Evolutionary conservation across 2,888 invertebrate genomes (phyloP), one percentile per base, ranked within the genome.

Genomic region (Cordilura impudica): DNA sequence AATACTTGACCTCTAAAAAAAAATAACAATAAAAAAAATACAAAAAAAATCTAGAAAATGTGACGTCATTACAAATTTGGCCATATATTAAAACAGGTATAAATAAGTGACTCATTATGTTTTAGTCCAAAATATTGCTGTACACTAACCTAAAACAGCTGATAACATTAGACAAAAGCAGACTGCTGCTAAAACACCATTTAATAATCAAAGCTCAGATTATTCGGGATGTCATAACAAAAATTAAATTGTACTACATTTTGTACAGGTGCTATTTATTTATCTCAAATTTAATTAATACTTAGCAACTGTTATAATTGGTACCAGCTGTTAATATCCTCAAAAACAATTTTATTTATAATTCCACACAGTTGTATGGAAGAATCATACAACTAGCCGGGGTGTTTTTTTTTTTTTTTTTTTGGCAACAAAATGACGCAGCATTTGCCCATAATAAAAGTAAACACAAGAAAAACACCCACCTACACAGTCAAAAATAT

Each of bases 21-120:
- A n/a, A n/a, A n/a, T n/a, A n/a, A n/a, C n/a, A n/a, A n/a, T 21
- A 35, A 23, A 35, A 39, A 18, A 8, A 19, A 45, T 43, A 14
- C 12, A 39, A 51, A 61, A 6, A 14, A 56, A 43, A 60, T 26
- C 18, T 21, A 39, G 8, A 16, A 53, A 63, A 70, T 49, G 49
- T 73, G 39, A 73, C 72, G 72, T 73, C 72, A 73, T 65, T 39
- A 56, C 49, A 61, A 60, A 53, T 21, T 61, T 61, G 60, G 43
- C 31, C 56, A 49, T 29, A 35, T 3, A 56, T 14, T 29, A 63
- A 65, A 21, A 8, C 45, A 67, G 29, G 10, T 26, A 14, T 26
- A 49, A 56, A 56, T 26, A 8, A 35, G 39, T 47, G 65, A 73
- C 49, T 73, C 72, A 73, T 65, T 58, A n/a, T 56, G 8, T 58